Evolutionary conservation across 1,140 invertebrate species (phyloP).

Genomic region (Lineus longissimus): DNA sequence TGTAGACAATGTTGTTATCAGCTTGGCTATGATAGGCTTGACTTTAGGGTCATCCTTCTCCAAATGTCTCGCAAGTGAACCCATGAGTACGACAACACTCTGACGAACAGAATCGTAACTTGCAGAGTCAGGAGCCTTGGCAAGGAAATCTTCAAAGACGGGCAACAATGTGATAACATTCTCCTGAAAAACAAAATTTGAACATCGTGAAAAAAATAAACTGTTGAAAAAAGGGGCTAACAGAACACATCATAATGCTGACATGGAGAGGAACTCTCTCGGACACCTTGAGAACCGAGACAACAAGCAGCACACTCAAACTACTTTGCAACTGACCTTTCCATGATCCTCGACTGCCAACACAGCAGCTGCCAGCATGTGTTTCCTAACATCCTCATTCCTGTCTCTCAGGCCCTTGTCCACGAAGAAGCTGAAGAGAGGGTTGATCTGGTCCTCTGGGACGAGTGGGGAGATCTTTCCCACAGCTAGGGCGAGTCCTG

Average conservation of each 20-base stretch:
- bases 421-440: slow-evolving; percentile 76
- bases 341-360: slow-evolving; percentile 87
- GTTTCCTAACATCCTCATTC: slow-evolving; percentile 71
- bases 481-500: slow-evolving; percentile 72
- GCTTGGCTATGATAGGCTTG: slow-evolving; percentile 85
- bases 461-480: slow-evolving; percentile 59
- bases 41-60: slow-evolving; percentile 84
- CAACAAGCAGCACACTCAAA: no score
- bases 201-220: neutral
- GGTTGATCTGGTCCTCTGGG: slow-evolving; percentile 64
- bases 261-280: no score
- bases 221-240: no score
- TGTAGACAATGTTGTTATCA: slow-evolving; percentile 88
- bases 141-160: slow-evolving; percentile 84
- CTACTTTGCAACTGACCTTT: slow-evolving; percentile 59
- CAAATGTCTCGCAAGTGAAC: slow-evolving; percentile 89
- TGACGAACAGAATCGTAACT: slow-evolving; percentile 89
- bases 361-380: slow-evolving; percentile 92
- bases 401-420: slow-evolving; percentile 81
- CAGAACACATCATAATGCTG: no score
- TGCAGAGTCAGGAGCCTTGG: slow-evolving; percentile 79
- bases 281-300: no score
- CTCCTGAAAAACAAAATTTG: slow-evolving; percentile 60
- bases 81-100: slow-evolving; percentile 95
- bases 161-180: slow-evolving; percentile 91